phyloP scores from a whole-genome alignment of 2,797 vertebrate species.

The Halcyon smyrnensis region DNA sequence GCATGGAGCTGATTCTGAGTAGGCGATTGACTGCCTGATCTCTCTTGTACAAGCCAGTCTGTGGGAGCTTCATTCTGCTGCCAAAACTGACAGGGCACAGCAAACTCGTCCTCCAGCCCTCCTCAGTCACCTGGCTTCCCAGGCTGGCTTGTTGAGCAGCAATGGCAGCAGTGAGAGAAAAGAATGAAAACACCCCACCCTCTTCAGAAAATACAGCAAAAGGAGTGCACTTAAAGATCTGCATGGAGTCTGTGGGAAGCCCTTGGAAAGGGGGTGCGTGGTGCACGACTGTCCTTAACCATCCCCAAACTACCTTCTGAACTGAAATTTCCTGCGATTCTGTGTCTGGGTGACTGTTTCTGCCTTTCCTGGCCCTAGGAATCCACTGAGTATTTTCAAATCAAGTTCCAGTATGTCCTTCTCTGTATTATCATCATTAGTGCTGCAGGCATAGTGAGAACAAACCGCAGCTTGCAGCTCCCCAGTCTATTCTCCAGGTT shows the following conservation, averaged over 20 bases:
- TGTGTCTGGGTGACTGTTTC: background rate
- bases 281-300: background rate
- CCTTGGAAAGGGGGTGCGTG: background rate
- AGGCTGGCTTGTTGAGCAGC: background rate
- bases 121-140: background rate
- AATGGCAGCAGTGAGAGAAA: accelerated
- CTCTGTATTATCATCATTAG: background rate
- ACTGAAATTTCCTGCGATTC: background rate
- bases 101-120: background rate
- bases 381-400: background rate
- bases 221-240: background rate
- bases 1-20: background rate
- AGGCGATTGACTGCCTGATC: background rate
- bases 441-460: background rate
- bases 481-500: background rate
- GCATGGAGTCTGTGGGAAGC: background rate
- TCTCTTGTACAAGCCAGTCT: background rate
- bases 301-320: background rate
- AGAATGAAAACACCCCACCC: background rate
- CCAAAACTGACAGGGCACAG: background rate
- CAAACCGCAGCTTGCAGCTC: background rate
- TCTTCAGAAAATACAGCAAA: background rate
- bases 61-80: background rate
- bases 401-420: background rate
- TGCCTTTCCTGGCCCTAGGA: constrained; percentile 69